These are phyloP conservation scores for Parauchenoglanis ngamensis DNA, from an alignment of 2,797 vertebrate species.

Conservation along the genomic window DNA sequence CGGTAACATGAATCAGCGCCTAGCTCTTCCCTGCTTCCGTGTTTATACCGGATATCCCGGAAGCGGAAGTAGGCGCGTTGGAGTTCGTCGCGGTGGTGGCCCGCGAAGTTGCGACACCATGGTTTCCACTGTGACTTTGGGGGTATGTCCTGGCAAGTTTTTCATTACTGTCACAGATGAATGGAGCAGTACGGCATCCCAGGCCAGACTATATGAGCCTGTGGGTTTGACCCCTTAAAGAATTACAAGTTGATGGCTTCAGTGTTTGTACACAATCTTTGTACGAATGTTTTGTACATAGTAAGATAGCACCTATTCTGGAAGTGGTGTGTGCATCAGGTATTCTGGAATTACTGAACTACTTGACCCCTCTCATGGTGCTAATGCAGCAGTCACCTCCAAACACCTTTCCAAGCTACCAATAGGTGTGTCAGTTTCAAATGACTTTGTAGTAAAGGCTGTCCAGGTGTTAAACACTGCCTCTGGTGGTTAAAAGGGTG, in stretches of 20 bases:
- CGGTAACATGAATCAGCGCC: no score
- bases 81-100: no score
- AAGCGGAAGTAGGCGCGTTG: no score
- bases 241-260: background rate
- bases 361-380: background rate
- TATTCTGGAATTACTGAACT: background rate
- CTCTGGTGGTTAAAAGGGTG: background rate
- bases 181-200: no score
- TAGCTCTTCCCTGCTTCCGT: no score
- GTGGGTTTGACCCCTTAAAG: no score
- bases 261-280: background rate
- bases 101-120: no score
- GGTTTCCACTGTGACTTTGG: no score
- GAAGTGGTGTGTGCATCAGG: background rate
- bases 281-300: background rate
- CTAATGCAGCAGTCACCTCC: background rate
- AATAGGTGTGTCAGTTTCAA: background rate
- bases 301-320: background rate
- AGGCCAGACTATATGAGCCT: no score
- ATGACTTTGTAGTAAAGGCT: background rate
- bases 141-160: no score
- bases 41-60: no score
- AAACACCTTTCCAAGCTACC: background rate
- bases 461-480: background rate
- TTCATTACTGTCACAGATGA: no score